Evolutionary conservation across 2,797 vertebrate species (phyloP).

Genomic region (Semotilus atromaculatus): DNA sequence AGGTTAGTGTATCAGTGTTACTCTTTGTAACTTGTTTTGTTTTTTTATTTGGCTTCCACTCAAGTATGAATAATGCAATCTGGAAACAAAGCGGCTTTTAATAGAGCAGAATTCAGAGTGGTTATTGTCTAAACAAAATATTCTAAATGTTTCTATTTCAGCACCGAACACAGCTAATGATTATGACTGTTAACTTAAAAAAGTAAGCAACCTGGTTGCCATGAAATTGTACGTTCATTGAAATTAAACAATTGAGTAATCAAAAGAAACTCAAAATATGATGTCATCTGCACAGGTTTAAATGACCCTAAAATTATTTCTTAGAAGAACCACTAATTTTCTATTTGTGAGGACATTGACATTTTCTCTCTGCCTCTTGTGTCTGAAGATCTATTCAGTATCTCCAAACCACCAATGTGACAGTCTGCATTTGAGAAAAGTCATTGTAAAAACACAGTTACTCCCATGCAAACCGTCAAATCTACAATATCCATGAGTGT

Average conservation of each 20-base stretch:
- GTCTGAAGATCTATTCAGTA: background rate
- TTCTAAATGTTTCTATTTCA: background rate
- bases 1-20: slow-evolving; percentile 42
- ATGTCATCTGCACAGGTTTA: background rate
- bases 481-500: background rate
- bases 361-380: background rate
- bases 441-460: background rate
- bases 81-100: background rate
- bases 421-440: background rate
- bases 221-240: no score
- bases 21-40: slow-evolving; percentile 9
- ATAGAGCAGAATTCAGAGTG: background rate
- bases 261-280: no score
- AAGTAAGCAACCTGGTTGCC: no score
- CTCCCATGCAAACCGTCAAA: background rate
- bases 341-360: background rate
- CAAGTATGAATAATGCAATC: slow-evolving; percentile 15
- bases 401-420: background rate
- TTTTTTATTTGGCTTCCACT: slow-evolving; percentile 5
- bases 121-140: background rate
- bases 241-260: no score
- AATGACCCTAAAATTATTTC: background rate
- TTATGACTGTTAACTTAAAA: background rate
- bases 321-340: background rate
- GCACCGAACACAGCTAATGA: background rate